Evolutionary conservation across 1,140 invertebrate species (phyloP).

Genomic region (Holcopasites calliopsidis): DNA sequence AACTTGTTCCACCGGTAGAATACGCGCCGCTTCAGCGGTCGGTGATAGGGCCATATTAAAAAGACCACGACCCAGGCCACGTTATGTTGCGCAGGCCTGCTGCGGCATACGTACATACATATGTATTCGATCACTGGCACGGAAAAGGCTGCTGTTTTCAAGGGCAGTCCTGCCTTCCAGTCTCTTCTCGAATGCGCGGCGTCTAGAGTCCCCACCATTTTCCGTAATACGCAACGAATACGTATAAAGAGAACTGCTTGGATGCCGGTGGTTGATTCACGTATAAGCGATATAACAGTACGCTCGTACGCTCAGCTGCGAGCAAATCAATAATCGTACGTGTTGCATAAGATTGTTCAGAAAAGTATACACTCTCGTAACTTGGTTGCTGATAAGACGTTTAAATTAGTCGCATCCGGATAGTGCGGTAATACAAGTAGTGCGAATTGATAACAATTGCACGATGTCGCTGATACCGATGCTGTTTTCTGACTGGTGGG

Average conservation of each 20-base stretch:
- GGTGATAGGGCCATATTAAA: too few relatives aligned
- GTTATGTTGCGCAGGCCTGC: background rate
- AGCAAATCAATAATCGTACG: background rate
- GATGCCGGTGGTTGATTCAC: constrained; percentile 2
- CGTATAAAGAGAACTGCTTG: constrained; percentile 2
- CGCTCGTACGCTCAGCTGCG: background rate
- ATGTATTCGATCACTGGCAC: background rate
- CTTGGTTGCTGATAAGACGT: background rate
- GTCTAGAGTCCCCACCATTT: background rate
- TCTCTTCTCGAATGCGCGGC: background rate
- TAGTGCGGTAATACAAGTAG: background rate
- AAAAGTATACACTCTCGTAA: background rate
- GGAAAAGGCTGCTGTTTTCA: background rate
- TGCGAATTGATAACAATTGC: constrained; percentile 62
- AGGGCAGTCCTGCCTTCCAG: constrained; percentile 14
- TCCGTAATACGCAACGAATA: background rate
- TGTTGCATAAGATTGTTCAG: background rate
- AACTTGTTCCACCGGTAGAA: background rate
- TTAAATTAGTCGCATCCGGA: constrained; percentile 48
- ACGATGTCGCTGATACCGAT: constrained; percentile 69
- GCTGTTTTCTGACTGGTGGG: constrained; percentile 73
- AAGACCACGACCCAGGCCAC: background rate
- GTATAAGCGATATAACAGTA: background rate
- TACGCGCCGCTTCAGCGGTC: background rate
- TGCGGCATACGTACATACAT: too few relatives aligned